Base-by-base conservation (phyloP, 2,113 vertebrate genomes). In the Uropsilus gracilis region DNA sequence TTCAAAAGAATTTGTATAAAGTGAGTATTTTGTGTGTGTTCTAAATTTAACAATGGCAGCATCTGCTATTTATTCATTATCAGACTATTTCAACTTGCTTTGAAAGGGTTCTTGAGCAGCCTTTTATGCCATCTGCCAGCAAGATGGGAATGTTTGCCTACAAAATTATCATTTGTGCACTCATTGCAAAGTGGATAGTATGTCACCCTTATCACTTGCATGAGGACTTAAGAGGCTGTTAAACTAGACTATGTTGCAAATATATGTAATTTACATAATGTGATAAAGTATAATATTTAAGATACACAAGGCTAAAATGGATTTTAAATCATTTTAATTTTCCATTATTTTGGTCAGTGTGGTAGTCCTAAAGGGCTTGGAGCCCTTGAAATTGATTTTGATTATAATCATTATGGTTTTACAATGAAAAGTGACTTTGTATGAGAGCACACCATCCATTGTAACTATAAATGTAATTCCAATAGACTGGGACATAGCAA, bases 281-380 rank as follows among this genome's bases (percentile, higher is more conserved):
- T 69, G 64, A 91, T 95, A 89, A 97, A 86, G 53, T 95, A 86
- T 61, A 94, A 82, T 83, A 92, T 95, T 92, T 96, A 95, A 97
- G 87, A 94, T 86, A 80, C 32, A 96, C 55, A 88, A 6, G 32
- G 28, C 30, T 97, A 90, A 84, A 92, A 95, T 91, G 17, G 80
- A 85, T 83, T 95, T 97, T 91, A 94, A 92, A 87, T 93, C 92
- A 95, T 92, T 93, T 98, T 96, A 96, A 94, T 97, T 97, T 95
- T 86, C 46, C 75, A 96, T 89, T 97, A 46, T 96, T 96, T 69
- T 82, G 76, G 68, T 57, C 61, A 91, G 42, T 86, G 42, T 59
- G 39, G 83, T 90, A 81, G 22, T 86, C 80, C 59, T 93, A 91
- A 94, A 92, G 78, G 82, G 64, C 76, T 95, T 57, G 55, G 34